phyloP scores from a whole-genome alignment of 2,113 vertebrate genomes.

The Hippocampus abdominalis region DNA sequence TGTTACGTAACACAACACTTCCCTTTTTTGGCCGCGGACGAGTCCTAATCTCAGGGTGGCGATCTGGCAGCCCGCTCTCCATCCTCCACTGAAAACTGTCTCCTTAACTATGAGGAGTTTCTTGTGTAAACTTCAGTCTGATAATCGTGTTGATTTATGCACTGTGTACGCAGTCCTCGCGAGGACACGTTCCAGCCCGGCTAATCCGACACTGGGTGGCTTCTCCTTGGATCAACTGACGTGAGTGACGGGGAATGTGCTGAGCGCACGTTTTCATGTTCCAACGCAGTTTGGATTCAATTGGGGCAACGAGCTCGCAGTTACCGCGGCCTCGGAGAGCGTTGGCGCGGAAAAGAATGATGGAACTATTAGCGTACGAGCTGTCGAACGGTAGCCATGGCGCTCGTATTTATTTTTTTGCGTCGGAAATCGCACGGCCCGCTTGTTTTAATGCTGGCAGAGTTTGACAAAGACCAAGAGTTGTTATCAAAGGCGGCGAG shows the following conservation, averaged over 20 bases:
- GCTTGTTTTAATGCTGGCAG: neutral
- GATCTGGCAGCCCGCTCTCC: neutral
- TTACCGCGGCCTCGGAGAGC: neutral
- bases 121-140: slow-evolving; percentile 50
- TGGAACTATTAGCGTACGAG: slow-evolving; percentile 10
- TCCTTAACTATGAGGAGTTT: slow-evolving; percentile 38
- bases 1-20: slow-evolving; percentile 41
- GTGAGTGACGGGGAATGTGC: slow-evolving; percentile 11
- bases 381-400: neutral
- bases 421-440: neutral
- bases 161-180: slow-evolving; percentile 37
- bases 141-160: slow-evolving; percentile 57
- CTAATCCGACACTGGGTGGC: slow-evolving; percentile 35
- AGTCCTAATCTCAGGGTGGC: neutral
- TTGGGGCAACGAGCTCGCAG: neutral
- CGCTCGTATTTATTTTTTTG: neutral
- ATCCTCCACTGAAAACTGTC: neutral
- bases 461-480: neutral
- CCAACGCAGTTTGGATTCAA: neutral
- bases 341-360: no score
- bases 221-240: slow-evolving; percentile 34
- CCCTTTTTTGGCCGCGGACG: neutral
- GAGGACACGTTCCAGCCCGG: slow-evolving; percentile 52
- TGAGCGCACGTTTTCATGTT: slow-evolving; percentile 2
- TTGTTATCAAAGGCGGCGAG: neutral